Conservation (phyloP, 2,797 vertebrate species). For the Sebastes taczanowskii region DNA sequence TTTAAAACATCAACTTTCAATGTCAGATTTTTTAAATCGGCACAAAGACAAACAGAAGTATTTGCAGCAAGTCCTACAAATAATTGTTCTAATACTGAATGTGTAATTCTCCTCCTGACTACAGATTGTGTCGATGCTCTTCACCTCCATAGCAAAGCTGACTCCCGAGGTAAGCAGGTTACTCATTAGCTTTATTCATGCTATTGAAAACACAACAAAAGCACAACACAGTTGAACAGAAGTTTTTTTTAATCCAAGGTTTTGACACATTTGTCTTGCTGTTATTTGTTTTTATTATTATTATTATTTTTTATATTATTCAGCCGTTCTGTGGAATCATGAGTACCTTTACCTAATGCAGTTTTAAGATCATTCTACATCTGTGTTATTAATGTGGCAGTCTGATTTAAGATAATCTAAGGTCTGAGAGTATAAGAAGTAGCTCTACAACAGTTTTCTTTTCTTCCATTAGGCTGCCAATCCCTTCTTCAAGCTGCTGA, state of each 20-base stretch:
- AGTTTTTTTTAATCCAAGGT: neutral
- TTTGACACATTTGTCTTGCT: neutral
- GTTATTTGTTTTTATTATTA: neutral
- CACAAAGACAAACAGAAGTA: neutral
- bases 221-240: too few relatives aligned
- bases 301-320: neutral
- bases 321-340: neutral
- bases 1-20: neutral
- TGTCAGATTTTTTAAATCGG: neutral
- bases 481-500: slow-evolving; percentile 97
- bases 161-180: slow-evolving; percentile 91
- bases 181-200: neutral
- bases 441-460: neutral
- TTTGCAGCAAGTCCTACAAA: neutral
- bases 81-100: rapidly evolving
- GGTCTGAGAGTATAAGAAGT: neutral
- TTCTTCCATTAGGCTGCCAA: slow-evolving; percentile 88
- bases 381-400: neutral
- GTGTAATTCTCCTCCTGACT: neutral
- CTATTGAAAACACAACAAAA: neutral
- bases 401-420: too few relatives aligned
- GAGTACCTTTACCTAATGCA: neutral
- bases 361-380: rapidly evolving
- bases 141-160: slow-evolving; percentile 98
- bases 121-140: slow-evolving; percentile 98